Evolutionary conservation across 2,888 invertebrate species (phyloP), one percentile per base, ranked within the genome.

Genomic region (Hypercompe scribonia): DNA sequence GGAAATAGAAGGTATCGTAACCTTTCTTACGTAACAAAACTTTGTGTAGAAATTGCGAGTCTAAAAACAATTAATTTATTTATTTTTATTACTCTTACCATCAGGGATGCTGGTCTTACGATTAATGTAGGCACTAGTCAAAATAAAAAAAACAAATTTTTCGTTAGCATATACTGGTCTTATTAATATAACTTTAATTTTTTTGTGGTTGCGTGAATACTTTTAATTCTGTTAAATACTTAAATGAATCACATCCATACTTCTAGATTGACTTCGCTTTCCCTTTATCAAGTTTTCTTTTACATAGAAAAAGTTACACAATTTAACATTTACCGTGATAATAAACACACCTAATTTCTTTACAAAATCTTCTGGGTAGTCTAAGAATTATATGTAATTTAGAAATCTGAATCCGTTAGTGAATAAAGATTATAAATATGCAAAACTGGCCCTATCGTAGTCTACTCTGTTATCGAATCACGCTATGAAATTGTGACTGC

Each of bases 401-500:
- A 50, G 8, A 50, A 24, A 10, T 8, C 24, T 11, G n/a, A 24
- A 10, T 8, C 24, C 3, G n/a, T 8, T 58, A 28, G 58, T 28
- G 2, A 13, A 31, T 31, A 0, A 28, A 28, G 15, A n/a, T 28
- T 28, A 7, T 15, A 68, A 1, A 24, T 21, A 18, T 70, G 70
- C 58, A 75, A 77, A 79, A 74, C 77, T 78, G 80, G 78, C 80
- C 77, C 79, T 73, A 68, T 31, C n/a, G 70, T 83, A 83, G 72
- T 75, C 70, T n/a, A 73, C 15, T 75, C 50, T 70, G 72, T 66
- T 73, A 36, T 72, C 72, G 33, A 79, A 71, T 80, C 84, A 83
- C 84, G 76, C 82, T 84, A 78, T 79, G 15, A 81, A 83, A 76
- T 74, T 82, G 74, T 75, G 75, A 75, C 70, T 46, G 82, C 82